Percentiles rank a stretch among this genome's conserved stretches.
These are phyloP conservation scores for Oreochromis aureus DNA, from an alignment of 2,113 vertebrate species.

Conservation along the genomic window DNA sequence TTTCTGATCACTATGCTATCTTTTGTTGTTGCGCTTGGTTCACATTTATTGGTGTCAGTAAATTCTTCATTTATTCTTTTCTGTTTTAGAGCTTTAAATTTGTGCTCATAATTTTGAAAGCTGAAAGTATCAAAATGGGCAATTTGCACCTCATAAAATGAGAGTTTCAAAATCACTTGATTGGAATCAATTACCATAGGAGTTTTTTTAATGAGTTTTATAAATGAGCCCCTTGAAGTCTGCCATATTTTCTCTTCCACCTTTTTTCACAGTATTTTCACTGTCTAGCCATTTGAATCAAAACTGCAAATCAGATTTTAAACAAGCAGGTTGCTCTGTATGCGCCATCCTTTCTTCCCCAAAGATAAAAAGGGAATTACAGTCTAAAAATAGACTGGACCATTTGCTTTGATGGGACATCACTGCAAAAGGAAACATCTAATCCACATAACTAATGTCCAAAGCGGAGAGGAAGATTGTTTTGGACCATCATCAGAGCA, in stretches of 20 bases:
- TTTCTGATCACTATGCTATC: neutral
- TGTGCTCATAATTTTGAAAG: neutral
- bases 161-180: neutral
- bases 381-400: conserved; percentile 27
- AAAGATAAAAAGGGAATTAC: neutral
- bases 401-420: conserved; percentile 14
- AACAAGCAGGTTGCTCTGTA: neutral
- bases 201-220: neutral
- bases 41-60: neutral
- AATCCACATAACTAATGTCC: conserved; percentile 53
- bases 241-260: neutral
- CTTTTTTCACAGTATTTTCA: neutral
- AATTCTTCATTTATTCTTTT: neutral
- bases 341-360: neutral
- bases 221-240: neutral
- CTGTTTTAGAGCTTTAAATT: neutral
- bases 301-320: neutral
- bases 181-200: neutral
- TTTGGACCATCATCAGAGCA: conserved; percentile 56
- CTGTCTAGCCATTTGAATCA: neutral
- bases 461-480: conserved; percentile 30
- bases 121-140: neutral
- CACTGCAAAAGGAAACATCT: conserved; percentile 47
- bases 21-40: neutral
- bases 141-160: neutral